A percentile compares a stretch with the other conserved stretches of the same genome.
phyloP scores from a whole-genome alignment of 2,797 vertebrate species.

The Cirrhinus mrigala region DNA sequence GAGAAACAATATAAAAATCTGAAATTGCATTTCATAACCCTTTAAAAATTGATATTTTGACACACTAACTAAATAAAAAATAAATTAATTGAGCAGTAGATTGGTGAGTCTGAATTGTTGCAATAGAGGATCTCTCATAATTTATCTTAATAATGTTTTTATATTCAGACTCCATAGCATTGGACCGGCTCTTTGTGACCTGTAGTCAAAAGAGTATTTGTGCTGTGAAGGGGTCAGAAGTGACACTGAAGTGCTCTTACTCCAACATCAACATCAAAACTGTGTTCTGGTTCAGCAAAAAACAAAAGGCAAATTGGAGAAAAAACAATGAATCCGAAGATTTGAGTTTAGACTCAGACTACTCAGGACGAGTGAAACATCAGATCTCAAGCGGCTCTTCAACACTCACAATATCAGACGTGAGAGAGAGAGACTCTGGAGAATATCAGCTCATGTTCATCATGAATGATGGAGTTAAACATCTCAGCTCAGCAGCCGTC shows the following conservation, averaged over 20 bases:
- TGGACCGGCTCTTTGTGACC: not conserved
- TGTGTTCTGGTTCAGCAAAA: too few species aligned
- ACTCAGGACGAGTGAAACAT: constrained; percentile 23
- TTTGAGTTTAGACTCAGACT: constrained; percentile 29
- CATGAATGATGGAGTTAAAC: not conserved
- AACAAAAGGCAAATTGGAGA: too few species aligned
- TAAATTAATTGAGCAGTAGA: too few species aligned
- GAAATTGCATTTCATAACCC: too few species aligned
- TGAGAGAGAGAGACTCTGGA: constrained; percentile 54
- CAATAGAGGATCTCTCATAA: not conserved
- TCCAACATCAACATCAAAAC: too few species aligned
- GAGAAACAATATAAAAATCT: too few species aligned
- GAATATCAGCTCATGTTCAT: constrained; percentile 54
- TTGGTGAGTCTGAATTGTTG: not conserved
- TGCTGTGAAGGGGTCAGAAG: not conserved
- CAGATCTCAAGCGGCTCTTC: not conserved
- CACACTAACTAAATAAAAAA: too few species aligned
- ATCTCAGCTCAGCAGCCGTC: too few species aligned
- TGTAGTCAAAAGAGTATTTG: not conserved
- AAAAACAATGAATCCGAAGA: not conserved
- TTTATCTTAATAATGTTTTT: not conserved
- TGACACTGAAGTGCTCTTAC: too few species aligned
- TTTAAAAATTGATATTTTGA: too few species aligned
- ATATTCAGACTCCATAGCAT: not conserved
- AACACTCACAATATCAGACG: constrained; percentile 37